Evolutionary conservation across 1,140 invertebrate genomes (phyloP).

Genomic region (Heliconius eleuchia): DNA sequence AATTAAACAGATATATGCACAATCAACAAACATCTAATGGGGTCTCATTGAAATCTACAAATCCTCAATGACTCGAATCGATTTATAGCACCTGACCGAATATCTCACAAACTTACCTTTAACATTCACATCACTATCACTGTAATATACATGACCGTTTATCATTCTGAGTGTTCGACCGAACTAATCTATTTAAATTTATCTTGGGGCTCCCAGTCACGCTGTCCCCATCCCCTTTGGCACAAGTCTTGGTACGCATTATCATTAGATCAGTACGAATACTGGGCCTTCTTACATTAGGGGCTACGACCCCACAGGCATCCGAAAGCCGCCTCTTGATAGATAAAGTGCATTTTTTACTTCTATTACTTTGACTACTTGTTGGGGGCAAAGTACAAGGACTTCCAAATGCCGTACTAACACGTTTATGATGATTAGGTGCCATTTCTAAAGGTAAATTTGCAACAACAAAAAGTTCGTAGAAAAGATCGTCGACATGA

Average conservation of each 20-base stretch:
- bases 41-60: slow-evolving; percentile 4
- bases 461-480: slow-evolving; percentile 89
- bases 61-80: slow-evolving; percentile 7
- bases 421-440: slow-evolving; percentile 90
- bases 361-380: slow-evolving; percentile 84
- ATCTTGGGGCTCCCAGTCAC: slow-evolving; percentile 77
- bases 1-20: neutral
- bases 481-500: slow-evolving; percentile 90
- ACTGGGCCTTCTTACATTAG: slow-evolving; percentile 91
- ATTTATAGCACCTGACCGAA: slow-evolving; percentile 35
- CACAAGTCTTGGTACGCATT: slow-evolving; percentile 90
- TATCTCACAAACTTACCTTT: slow-evolving; percentile 12
- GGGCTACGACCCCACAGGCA: slow-evolving; percentile 91
- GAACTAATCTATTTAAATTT: slow-evolving; percentile 74
- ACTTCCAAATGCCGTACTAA: slow-evolving; percentile 86
- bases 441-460: slow-evolving; percentile 93
- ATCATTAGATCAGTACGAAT: slow-evolving; percentile 93
- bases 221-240: slow-evolving; percentile 83
- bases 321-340: slow-evolving; percentile 90
- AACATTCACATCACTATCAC: slow-evolving; percentile 52
- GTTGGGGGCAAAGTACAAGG: slow-evolving; percentile 86
- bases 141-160: slow-evolving; percentile 72
- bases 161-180: slow-evolving; percentile 65
- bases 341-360: slow-evolving; percentile 88
- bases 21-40: slow-evolving; percentile 8